Evolutionary conservation across 2,888 invertebrate genomes (phyloP), one percentile per base, ranked within the genome.

Genomic region (Eupithecia dodoneata): DNA sequence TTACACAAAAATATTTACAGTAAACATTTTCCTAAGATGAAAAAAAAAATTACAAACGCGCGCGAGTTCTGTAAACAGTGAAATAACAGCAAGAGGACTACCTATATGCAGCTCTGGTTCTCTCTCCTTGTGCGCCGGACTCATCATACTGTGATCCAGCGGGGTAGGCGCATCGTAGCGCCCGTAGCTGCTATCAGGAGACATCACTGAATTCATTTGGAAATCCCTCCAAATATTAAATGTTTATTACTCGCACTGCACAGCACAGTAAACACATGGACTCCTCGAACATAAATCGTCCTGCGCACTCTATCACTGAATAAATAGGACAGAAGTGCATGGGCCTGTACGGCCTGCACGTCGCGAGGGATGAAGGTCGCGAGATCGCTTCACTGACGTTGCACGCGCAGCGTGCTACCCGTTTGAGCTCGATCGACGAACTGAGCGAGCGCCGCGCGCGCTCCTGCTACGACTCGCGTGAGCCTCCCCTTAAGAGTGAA

Each of bases 81-180:
- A 15, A 72, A 47, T 45, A 44, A 63, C 59, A n/a, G 71, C 67
- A 45, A 12, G 75, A 44, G 59, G 55, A 78, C 85, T 93, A 97
- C 97, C 97, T 96, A 97, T 96, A 91, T 97, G 96, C 78, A 97
- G 95, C 84, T 96, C 97, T 55, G 97, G 97, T 89, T 97, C 97
- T 79, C 96, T 91, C 81, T 94, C 94, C 88, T 92, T 92, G 81
- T 92, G 93, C 83, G 87, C 89, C 81, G 93, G 89, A 84, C 90
- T 91, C 87, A 95, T 93, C 84, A 94, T 87, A 83, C 85, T 90
- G 83, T 90, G 93, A 81, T 96, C 96, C 79, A 95, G 93, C 77
- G 96, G 95, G 84, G 96, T 89, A 84, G 96, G 95, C 90, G 92
- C 91, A 88, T 94, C 95, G 87, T 94, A 95, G 90, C 95, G 93